Evolutionary conservation across 2,888 invertebrate genomes (phyloP).

Genomic region (Cosmorhoe ocellata): DNA sequence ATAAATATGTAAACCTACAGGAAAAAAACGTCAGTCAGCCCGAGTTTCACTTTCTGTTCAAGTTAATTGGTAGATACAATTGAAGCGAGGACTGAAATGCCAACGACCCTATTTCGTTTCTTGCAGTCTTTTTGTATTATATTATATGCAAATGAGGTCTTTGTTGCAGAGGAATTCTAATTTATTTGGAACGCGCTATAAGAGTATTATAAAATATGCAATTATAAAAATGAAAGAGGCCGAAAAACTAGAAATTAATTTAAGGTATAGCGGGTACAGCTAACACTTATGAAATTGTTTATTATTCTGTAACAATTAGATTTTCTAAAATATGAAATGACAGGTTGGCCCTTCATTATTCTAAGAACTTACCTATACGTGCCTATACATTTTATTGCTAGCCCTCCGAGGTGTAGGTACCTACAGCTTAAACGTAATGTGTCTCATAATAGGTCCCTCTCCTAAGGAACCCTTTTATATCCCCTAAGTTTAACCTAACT

Average conservation of each 20-base stretch:
- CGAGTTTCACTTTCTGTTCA: slow-evolving; percentile 77
- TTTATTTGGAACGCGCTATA: slow-evolving; percentile 5
- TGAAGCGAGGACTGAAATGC: slow-evolving; percentile 49
- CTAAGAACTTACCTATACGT: too few relatives aligned
- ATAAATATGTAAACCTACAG: slow-evolving; percentile 81
- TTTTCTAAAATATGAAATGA: too few relatives aligned
- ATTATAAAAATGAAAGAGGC: too few relatives aligned
- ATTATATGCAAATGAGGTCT: slow-evolving; percentile 43
- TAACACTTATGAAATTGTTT: too few relatives aligned
- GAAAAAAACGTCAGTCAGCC: slow-evolving; percentile 59
- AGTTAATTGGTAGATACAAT: slow-evolving; percentile 72
- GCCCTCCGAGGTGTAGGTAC: neutral
- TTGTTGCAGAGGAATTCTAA: slow-evolving; percentile 21
- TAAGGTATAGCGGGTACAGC: too few relatives aligned
- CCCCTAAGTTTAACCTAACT: slow-evolving; percentile 39
- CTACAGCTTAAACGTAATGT: slow-evolving; percentile 21
- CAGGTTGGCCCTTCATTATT: too few relatives aligned
- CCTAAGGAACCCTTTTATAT: slow-evolving; percentile 43
- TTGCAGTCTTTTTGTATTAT: slow-evolving; percentile 40
- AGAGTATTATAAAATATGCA: neutral
- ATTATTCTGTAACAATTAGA: too few relatives aligned
- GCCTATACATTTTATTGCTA: slow-evolving; percentile 2
- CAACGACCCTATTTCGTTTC: slow-evolving; percentile 60
- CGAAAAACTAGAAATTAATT: too few relatives aligned
- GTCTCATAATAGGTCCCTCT: slow-evolving; percentile 29